phyloP scores from a whole-genome alignment of 2,113 vertebrate genomes.

The Neotragus moschatus region DNA sequence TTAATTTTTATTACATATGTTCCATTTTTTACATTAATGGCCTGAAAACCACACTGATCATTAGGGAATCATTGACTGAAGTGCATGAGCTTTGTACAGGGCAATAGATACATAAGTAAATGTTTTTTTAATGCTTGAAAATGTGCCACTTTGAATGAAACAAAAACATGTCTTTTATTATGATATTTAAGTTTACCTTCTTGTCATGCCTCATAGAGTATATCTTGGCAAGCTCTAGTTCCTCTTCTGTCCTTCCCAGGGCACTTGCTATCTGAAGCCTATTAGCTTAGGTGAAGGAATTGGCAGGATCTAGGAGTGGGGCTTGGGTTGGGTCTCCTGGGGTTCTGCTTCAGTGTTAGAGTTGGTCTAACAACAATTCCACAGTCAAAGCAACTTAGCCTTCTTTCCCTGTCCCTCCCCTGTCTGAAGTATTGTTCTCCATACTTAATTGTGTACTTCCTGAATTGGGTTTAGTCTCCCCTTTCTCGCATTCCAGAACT shows the following conservation, averaged over 20 bases:
- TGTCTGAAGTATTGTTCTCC: neutral
- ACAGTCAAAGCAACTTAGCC: neutral
- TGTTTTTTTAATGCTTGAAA: neutral
- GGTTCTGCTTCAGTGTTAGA: neutral
- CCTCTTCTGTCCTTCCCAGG: neutral
- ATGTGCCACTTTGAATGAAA: neutral
- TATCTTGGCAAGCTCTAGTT: neutral
- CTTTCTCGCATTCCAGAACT: neutral
- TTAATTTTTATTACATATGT: neutral
- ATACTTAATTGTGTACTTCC: neutral
- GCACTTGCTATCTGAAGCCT: neutral
- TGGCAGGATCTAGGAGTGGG: fast-evolving
- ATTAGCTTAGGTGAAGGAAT: neutral
- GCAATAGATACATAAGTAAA: neutral
- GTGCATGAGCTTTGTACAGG: fast-evolving
- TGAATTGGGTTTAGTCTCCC: neutral
- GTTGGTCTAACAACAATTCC: neutral
- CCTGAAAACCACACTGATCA: neutral
- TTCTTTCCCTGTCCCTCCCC: too few species aligned
- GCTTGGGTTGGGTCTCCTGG: neutral
- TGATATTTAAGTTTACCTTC: neutral
- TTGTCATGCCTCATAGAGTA: neutral
- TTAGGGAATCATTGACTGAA: neutral
- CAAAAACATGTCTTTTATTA: neutral
- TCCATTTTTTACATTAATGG: neutral